phyloP scores from a whole-genome alignment of 2,113 vertebrate species.

The Mustelus asterias region DNA sequence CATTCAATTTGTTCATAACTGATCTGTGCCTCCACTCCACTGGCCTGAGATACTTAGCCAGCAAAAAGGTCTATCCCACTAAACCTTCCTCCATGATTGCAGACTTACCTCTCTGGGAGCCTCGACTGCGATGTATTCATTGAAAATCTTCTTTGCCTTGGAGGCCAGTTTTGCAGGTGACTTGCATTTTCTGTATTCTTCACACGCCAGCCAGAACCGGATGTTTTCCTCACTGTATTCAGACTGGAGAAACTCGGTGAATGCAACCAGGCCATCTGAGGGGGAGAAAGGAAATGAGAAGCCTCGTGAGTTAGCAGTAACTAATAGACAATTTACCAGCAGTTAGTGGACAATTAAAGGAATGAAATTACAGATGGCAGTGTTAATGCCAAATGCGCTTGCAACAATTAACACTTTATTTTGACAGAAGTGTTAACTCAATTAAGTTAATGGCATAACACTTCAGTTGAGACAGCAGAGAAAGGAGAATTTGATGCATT shows the following conservation, averaged over 20 bases:
- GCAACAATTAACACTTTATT: background rate
- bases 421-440: background rate
- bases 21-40: background rate
- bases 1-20: background rate
- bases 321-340: background rate
- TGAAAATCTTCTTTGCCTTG: conserved; percentile 76
- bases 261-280: conserved; percentile 69
- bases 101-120: conserved; percentile 72
- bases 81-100: background rate
- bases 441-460: background rate
- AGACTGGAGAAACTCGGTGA: conserved; percentile 73
- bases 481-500: background rate
- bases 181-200: conserved; percentile 75
- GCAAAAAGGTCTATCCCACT: background rate
- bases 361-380: background rate
- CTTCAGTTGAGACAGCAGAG: background rate
- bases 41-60: background rate
- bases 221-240: conserved; percentile 90
- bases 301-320: background rate
- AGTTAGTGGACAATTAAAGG: background rate
- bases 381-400: background rate
- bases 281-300: conserved; percentile 23
- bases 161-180: conserved; percentile 55
- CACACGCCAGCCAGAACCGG: conserved; percentile 80
- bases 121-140: conserved; percentile 71